A percentile compares a stretch with the other conserved stretches of the same genome.
phyloP scores from a whole-genome alignment of 2,797 vertebrate genomes.

The Garrulus glandarius region DNA sequence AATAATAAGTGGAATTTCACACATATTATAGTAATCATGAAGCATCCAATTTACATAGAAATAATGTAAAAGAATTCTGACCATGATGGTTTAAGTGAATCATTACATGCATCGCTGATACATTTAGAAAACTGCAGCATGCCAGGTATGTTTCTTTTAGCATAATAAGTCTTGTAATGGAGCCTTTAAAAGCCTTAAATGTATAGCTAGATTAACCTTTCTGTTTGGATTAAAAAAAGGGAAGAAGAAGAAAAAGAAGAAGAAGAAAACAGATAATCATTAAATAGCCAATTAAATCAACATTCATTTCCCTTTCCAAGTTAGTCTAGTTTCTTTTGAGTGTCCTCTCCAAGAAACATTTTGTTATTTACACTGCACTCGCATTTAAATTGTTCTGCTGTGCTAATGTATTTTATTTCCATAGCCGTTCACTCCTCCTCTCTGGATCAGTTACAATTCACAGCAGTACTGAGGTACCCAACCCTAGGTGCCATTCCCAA shows the following conservation, averaged over 20 bases:
- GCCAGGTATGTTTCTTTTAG: conserved; percentile 83
- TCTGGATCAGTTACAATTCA: neutral
- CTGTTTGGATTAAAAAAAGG: conserved; percentile 74
- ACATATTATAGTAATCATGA: conserved; percentile 84
- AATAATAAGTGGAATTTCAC: conserved; percentile 84
- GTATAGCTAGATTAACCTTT: conserved; percentile 89
- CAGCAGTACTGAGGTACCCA: neutral
- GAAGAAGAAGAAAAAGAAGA: conserved; percentile 40
- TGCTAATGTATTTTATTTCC: conserved; percentile 18
- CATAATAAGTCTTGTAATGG: conserved; percentile 83
- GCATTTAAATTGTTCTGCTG: conserved; percentile 40
- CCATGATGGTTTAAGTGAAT: conserved; percentile 84
- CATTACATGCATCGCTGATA: conserved; percentile 85
- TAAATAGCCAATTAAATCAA: conserved; percentile 73
- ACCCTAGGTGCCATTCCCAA: neutral
- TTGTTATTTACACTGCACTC: conserved; percentile 28
- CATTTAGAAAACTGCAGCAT: conserved; percentile 80
- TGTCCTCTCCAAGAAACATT: neutral
- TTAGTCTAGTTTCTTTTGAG: conserved; percentile 5
- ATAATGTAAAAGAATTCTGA: conserved; percentile 82
- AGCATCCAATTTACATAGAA: conserved; percentile 90
- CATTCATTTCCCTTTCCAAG: neutral
- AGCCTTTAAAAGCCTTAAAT: conserved; percentile 88
- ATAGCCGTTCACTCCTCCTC: neutral
- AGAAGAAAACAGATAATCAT: conserved; percentile 67